A percentile compares a stretch with the other conserved stretches of the same genome.
Evolutionary conservation across 1,140 invertebrate genomes (phyloP).

Genomic region (Drosophila mojavensis): DNA sequence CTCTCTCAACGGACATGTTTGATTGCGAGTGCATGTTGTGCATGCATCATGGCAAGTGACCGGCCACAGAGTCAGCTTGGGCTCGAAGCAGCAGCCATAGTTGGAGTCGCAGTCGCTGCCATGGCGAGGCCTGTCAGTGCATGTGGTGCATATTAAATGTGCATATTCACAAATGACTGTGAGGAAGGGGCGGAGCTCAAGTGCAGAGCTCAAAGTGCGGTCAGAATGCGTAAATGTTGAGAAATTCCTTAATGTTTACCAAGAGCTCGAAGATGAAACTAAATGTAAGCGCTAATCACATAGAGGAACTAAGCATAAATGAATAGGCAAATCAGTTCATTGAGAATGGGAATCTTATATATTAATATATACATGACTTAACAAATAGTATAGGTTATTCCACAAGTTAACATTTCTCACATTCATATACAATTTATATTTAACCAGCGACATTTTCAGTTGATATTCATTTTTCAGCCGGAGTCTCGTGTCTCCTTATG

Average conservation of each 20-base stretch:
- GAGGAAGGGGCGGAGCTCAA: slow-evolving; percentile 16
- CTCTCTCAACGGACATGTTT: slow-evolving; percentile 53
- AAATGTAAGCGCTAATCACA: slow-evolving; percentile 6
- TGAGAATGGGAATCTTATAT: background rate
- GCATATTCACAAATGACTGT: slow-evolving; percentile 41
- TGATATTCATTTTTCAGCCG: too few species aligned
- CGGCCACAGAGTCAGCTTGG: slow-evolving; percentile 15
- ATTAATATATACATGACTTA: too few species aligned
- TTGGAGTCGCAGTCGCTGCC: background rate
- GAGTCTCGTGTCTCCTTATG: too few species aligned
- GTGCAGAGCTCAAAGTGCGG: slow-evolving; percentile 39
- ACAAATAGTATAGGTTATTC: too few species aligned
- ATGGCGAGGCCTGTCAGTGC: slow-evolving; percentile 42
- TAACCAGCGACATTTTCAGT: too few species aligned
- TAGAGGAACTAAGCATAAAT: background rate
- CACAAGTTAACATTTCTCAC: too few species aligned
- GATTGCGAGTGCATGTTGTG: slow-evolving; percentile 65
- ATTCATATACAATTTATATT: too few species aligned
- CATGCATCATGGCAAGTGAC: slow-evolving; percentile 52
- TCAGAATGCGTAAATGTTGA: slow-evolving; percentile 34
- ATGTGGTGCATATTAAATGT: slow-evolving; percentile 61
- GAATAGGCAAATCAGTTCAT: background rate
- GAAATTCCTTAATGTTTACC: slow-evolving; percentile 23
- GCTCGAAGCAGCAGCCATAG: background rate
- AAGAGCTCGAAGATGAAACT: slow-evolving; percentile 11